These are phyloP conservation scores for Ephialtes manifestator DNA, from an alignment of 2,888 invertebrate species.

Conservation along the genomic window DNA sequence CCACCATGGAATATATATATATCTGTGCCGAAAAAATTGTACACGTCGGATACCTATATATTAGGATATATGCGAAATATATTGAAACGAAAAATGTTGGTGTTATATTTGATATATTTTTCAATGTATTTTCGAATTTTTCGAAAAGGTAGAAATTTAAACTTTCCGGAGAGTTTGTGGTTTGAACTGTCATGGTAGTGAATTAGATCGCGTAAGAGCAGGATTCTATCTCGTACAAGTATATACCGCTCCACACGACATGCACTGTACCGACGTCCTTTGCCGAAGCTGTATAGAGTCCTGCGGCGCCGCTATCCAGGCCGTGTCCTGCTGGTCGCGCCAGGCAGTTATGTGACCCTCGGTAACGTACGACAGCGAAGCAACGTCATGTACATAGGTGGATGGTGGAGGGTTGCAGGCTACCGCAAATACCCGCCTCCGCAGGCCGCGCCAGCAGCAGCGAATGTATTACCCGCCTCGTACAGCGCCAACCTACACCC, in stretches of 20 bases:
- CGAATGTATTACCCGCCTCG: conserved; percentile 27
- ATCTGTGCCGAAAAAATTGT: too few species aligned
- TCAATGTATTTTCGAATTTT: too few species aligned
- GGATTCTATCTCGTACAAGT: conserved; percentile 59
- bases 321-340: conserved; percentile 68
- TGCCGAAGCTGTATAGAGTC: conserved; percentile 34
- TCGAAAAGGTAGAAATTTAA: too few species aligned
- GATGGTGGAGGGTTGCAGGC: conserved; percentile 55
- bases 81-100: too few species aligned
- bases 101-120: too few species aligned
- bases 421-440: conserved; percentile 68
- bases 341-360: conserved; percentile 63
- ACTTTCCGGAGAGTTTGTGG: too few species aligned
- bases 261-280: conserved; percentile 43
- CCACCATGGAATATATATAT: too few species aligned
- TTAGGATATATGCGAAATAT: too few species aligned
- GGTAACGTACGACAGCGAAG: conserved; percentile 62
- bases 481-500: background rate
- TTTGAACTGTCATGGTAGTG: too few species aligned
- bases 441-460: conserved; percentile 56
- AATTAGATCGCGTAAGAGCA: too few species aligned
- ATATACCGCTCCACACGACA: conserved; percentile 39
- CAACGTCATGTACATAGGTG: conserved; percentile 61
- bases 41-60: too few species aligned
- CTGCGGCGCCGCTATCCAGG: conserved; percentile 54